Base-by-base conservation (phyloP, 2,888 invertebrate species). In the Agrochola lychnidis region DNA sequence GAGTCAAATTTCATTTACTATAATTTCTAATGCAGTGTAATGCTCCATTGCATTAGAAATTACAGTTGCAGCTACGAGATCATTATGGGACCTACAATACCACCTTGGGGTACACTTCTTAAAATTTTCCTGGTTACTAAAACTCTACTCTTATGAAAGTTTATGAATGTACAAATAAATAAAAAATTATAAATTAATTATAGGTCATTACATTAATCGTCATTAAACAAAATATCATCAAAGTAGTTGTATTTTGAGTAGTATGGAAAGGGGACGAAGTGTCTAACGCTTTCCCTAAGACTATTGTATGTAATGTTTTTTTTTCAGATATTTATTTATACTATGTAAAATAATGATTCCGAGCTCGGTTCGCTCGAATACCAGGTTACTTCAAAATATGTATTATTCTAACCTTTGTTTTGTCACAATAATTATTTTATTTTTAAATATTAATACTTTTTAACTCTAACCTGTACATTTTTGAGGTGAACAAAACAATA, bases 21-120 rank as follows among this genome's bases (percentile, higher is more conserved):
- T 36, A 36, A 36, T 36, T 36, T 36, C 4, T 36, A 36, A 36
- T 36, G 36, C 4, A 36, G 36, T 36, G 36, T 36, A 36, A 36
- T 36, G 36, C 36, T 36, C 14, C 6, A 14, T 57, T 57, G 14
- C 12, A 12, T 30, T 22, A 67, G 25, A 48, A 67, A 22, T 22
- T 48, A 22, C 30, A 48, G 14, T 22, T 63, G 16, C 5, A n/a
- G 10, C 22, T 22, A 16, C 14, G 45, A 30, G 10, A 45, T 72
- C 22, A 71, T 22, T 19, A 53, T n/a, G 12, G n/a, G 73, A 10
- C 73, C 73, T 45, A 73, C 3, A 42, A 53, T 72, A 42, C 22
- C 53, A 45, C 73, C 53, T 73, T 45, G 42, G 16, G 7, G 30
- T 14, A 56, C 42, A 72, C 56, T 72, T n/a, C 0, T 22, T n/a